These are phyloP conservation scores for Notodonta dromedarius DNA, from an alignment of 2,888 invertebrate species.

Conservation along the genomic window DNA sequence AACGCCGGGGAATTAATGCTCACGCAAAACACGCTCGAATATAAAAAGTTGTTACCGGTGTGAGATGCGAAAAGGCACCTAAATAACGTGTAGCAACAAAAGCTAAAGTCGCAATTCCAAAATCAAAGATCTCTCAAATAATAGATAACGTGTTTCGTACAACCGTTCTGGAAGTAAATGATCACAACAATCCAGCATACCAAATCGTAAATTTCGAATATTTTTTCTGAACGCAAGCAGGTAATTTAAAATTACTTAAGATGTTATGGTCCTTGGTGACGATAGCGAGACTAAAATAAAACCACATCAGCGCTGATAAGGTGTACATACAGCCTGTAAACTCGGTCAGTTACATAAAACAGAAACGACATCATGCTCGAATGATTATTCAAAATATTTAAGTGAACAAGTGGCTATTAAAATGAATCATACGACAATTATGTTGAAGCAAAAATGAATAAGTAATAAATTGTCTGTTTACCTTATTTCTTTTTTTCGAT, in stretches of 20 bases:
- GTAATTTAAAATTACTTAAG: constrained; percentile 17
- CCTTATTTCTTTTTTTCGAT: constrained; percentile 43
- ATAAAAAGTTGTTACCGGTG: constrained; percentile 53
- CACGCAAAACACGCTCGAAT: constrained; percentile 57
- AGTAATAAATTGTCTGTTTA: constrained; percentile 52
- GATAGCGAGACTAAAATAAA: constrained; percentile 51
- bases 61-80: constrained; percentile 15
- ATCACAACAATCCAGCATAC: constrained; percentile 27
- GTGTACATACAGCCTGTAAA: constrained; percentile 47
- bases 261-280: constrained; percentile 18
- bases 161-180: constrained; percentile 27
- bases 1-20: constrained; percentile 52
- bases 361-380: constrained; percentile 43
- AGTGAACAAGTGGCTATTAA: neutral
- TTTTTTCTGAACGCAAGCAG: constrained; percentile 3
- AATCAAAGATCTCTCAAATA: constrained; percentile 4
- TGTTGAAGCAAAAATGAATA: constrained; percentile 32
- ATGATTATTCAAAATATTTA: constrained; percentile 23
- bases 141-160: constrained; percentile 4
- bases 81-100: constrained; percentile 12
- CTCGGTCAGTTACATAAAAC: constrained; percentile 48
- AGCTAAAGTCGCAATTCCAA: constrained; percentile 16
- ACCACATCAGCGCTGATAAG: constrained; percentile 60
- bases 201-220: constrained; percentile 19
- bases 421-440: no score